phyloP scores from a whole-genome alignment of 2,113 vertebrate genomes.

The Typhlomys cinereus region DNA sequence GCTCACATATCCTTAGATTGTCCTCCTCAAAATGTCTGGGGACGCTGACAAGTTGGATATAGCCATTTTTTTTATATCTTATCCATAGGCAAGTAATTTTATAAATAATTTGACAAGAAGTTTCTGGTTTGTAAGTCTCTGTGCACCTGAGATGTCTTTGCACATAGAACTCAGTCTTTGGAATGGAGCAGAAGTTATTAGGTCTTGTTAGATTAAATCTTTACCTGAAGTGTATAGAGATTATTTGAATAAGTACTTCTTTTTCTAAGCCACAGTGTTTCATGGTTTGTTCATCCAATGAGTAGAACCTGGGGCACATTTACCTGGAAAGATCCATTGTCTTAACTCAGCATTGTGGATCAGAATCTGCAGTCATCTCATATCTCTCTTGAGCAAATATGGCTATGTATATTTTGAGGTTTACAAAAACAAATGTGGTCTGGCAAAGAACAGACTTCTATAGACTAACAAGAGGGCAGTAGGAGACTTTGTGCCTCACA shows the following conservation, averaged over 20 bases:
- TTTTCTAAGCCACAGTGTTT: neutral
- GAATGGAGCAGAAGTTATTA: neutral
- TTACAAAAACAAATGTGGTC: neutral
- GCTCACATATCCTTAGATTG: neutral
- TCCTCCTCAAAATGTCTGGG: neutral
- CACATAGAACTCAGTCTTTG: neutral
- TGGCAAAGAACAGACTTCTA: neutral
- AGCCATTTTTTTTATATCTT: neutral
- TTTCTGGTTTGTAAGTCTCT: neutral
- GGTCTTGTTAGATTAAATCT: too few species aligned
- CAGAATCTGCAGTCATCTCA: neutral
- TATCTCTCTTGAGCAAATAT: neutral
- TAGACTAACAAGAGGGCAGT: neutral
- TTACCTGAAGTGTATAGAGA: too few species aligned
- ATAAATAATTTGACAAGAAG: neutral
- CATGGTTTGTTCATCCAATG: neutral
- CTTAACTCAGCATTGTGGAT: neutral
- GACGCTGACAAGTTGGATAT: too few species aligned
- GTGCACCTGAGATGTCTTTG: neutral
- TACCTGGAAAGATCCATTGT: neutral
- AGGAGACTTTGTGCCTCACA: neutral
- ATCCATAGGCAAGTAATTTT: neutral
- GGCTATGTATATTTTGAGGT: neutral
- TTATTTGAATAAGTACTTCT: too few species aligned
- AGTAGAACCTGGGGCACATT: neutral